These are phyloP conservation scores for Alcedo atthis DNA, from an alignment of 2,797 vertebrate genomes.

Conservation along the genomic window DNA sequence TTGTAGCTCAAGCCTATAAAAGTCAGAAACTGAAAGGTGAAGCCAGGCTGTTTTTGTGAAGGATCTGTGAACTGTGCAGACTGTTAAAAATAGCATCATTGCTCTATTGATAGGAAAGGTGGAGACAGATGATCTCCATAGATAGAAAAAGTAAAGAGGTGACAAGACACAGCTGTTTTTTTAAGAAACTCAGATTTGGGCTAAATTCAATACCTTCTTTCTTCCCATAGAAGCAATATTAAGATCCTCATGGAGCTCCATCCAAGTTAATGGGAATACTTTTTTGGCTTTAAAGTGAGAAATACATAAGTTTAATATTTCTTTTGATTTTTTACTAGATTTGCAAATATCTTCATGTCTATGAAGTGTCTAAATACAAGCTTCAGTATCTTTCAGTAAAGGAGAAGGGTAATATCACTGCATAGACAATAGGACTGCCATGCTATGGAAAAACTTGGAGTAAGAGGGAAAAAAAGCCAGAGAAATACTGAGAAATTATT, in stretches of 20 bases:
- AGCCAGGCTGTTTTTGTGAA: neutral
- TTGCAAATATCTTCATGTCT: neutral
- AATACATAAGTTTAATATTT: neutral
- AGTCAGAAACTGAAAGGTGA: neutral
- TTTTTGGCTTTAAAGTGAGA: neutral
- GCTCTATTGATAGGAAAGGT: neutral
- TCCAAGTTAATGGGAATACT: neutral
- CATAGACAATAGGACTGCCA: neutral
- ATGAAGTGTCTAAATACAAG: neutral
- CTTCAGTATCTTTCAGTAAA: neutral
- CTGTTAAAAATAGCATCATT: neutral
- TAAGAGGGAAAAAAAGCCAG: rapidly evolving
- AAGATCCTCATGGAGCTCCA: neutral
- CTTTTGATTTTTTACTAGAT: neutral
- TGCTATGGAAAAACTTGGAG: neutral
- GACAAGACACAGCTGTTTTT: neutral
- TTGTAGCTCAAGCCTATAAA: neutral
- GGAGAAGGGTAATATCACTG: neutral
- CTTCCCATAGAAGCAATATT: neutral
- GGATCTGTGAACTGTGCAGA: neutral
- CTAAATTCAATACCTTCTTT: neutral
- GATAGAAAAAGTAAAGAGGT: neutral
- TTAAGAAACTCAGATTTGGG: neutral
- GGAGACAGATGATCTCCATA: neutral
- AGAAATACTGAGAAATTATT: neutral